phyloP scores from a whole-genome alignment of 2,888 invertebrate genomes.

The Hirtodrosophila trivittata region DNA sequence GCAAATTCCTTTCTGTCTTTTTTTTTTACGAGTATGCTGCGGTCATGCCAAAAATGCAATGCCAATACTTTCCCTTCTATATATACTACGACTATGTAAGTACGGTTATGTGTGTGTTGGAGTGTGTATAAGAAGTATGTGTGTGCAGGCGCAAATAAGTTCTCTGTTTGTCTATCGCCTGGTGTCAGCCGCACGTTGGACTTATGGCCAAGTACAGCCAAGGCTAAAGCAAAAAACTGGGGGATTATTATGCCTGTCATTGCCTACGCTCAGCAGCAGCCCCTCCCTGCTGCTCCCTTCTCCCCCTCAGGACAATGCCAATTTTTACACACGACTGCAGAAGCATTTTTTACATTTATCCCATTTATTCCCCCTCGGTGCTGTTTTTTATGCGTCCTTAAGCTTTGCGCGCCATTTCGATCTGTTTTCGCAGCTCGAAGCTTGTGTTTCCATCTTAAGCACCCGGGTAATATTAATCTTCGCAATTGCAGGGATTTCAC shows the following conservation, averaged over 20 bases:
- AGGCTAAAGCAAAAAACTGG: constrained; percentile 28
- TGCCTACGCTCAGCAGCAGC: constrained; percentile 26
- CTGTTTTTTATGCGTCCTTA: constrained; percentile 5
- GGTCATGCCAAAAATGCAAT: constrained; percentile 45
- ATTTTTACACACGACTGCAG: constrained; percentile 35
- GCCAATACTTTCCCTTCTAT: constrained; percentile 52
- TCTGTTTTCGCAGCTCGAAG: background rate
- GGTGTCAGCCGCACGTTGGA: constrained; percentile 41
- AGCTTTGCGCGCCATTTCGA: constrained; percentile 1
- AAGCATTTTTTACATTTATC: constrained; percentile 11
- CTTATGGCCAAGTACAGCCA: constrained; percentile 2
- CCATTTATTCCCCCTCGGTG: background rate
- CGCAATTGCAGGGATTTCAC: background rate
- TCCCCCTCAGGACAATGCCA: constrained; percentile 35
- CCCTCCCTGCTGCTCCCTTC: background rate
- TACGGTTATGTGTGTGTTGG: background rate
- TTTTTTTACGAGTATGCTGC: constrained; percentile 32
- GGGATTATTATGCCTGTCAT: constrained; percentile 55
- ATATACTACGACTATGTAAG: background rate
- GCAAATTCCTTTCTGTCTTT: constrained; percentile 21
- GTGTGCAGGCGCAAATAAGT: constrained; percentile 31
- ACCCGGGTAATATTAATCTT: background rate
- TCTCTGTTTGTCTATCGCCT: constrained; percentile 29
- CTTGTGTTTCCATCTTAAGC: background rate
- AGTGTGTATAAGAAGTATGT: background rate